Conservation (phyloP, 2,888 invertebrate genomes). For the Xanthorhoe spadicearia region DNA sequence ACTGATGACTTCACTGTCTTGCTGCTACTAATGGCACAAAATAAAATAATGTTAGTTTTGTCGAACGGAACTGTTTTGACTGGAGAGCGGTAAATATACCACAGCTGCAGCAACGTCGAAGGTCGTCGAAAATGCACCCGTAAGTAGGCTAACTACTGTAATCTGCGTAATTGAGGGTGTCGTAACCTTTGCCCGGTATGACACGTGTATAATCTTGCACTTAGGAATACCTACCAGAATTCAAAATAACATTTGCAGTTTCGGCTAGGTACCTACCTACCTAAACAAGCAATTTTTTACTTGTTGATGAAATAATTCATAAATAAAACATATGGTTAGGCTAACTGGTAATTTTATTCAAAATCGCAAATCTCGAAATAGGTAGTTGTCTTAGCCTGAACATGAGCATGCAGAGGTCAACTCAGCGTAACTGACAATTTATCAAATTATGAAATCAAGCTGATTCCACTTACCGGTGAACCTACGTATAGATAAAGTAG, state of each 20-base stretch:
- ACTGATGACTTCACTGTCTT: no score
- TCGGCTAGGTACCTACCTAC: neutral
- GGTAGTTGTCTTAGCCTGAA: no score
- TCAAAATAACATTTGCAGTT: neutral
- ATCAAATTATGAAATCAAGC: neutral
- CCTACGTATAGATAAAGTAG: no score
- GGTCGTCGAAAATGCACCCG: slow-evolving; percentile 67
- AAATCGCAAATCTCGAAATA: neutral
- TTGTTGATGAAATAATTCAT: neutral
- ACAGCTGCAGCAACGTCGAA: slow-evolving; percentile 52
- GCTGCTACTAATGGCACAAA: no score
- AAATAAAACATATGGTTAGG: neutral
- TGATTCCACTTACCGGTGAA: no score
- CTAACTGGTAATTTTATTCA: neutral
- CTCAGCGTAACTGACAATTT: neutral
- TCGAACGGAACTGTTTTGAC: slow-evolving; percentile 1
- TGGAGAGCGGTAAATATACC: slow-evolving; percentile 33
- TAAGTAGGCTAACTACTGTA: slow-evolving; percentile 61
- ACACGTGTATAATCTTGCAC: slow-evolving; percentile 18
- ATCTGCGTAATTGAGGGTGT: slow-evolving; percentile 17
- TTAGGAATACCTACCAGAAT: neutral
- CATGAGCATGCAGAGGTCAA: neutral
- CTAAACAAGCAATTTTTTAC: neutral
- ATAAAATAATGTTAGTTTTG: no score
- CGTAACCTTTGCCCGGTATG: slow-evolving; percentile 33